These are phyloP conservation scores for Lepidurus packardi DNA, from an alignment of 1,140 invertebrate species.

Conservation along the genomic window DNA sequence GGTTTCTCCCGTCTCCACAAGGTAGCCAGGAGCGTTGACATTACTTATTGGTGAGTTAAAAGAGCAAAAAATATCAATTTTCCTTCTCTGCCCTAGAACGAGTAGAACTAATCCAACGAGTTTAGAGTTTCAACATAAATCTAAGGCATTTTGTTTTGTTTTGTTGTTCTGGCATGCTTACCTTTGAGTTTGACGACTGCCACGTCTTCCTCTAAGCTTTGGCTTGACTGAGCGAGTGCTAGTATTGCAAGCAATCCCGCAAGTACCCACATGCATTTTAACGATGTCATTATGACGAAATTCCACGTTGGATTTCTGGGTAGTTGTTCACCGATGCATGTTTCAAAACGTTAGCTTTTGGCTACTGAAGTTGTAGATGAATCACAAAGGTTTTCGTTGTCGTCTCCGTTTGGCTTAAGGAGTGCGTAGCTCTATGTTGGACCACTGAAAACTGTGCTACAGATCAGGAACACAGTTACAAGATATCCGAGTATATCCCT, in stretches of 20 bases:
- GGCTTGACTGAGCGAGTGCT: background rate
- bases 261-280: background rate
- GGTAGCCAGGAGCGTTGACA: slow-evolving; percentile 20
- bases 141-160: too few species aligned
- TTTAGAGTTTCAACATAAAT: background rate
- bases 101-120: background rate
- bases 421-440: background rate
- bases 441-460: background rate
- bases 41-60: background rate
- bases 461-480: background rate
- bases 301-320: background rate
- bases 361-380: too few species aligned
- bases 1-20: background rate
- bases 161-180: background rate
- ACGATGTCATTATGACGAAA: background rate
- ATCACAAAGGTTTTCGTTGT: background rate
- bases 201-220: background rate
- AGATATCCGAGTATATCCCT: background rate
- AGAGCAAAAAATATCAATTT: background rate
- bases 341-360: background rate
- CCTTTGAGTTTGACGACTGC: background rate
- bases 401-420: background rate
- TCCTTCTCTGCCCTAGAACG: background rate
- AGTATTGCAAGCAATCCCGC: background rate
- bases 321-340: background rate